phyloP scores from a whole-genome alignment of 2,113 vertebrate species.

The Rhabdomys dilectus region DNA sequence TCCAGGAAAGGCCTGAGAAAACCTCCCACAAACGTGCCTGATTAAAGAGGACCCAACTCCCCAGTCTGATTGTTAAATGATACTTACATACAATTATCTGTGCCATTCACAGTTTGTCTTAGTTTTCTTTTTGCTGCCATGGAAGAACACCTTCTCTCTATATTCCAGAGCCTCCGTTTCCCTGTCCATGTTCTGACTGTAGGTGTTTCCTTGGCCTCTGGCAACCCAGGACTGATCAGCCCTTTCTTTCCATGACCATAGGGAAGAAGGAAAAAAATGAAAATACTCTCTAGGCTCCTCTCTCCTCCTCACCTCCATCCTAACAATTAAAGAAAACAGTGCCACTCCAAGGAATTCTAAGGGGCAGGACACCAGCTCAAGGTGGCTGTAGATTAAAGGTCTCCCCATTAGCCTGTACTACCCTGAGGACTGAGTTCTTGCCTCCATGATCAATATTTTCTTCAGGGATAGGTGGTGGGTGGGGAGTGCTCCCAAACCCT shows the following conservation, averaged over 20 bases:
- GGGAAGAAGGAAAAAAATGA: slow-evolving; percentile 70
- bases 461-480: neutral
- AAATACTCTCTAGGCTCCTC: neutral
- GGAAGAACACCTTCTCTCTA: neutral
- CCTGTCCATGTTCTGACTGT: neutral
- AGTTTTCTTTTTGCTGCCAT: accelerated
- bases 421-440: neutral
- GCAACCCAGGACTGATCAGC: slow-evolving; percentile 31
- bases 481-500: neutral
- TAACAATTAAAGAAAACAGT: slow-evolving; percentile 73
- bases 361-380: slow-evolving; percentile 69
- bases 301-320: too few species aligned
- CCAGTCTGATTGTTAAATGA: accelerated
- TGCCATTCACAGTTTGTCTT: neutral
- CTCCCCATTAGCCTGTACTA: neutral
- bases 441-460: neutral
- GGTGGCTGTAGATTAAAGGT: too few species aligned
- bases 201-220: neutral
- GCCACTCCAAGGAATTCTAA: slow-evolving; percentile 76
- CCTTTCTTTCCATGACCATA: slow-evolving; percentile 76
- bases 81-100: neutral
- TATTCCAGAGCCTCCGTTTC: neutral
- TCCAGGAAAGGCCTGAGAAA: neutral
- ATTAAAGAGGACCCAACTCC: accelerated
- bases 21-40: accelerated